Evolutionary conservation across 2,888 invertebrate genomes (phyloP).

Genomic region (Quadroppia sp.): DNA sequence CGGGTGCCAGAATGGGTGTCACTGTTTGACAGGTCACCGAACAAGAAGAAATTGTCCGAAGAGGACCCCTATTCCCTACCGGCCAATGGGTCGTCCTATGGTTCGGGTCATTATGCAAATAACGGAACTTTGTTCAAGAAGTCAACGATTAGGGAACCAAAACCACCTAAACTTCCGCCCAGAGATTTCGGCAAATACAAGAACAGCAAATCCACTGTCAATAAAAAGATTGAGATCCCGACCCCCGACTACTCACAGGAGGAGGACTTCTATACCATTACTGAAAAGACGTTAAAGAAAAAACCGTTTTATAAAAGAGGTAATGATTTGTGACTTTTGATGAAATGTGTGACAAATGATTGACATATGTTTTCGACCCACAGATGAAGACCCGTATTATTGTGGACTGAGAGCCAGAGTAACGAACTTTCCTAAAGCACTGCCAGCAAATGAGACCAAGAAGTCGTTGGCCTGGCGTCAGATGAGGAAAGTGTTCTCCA

Average conservation of each 20-base stretch:
- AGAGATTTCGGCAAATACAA: conserved; percentile 38
- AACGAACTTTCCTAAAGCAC: neutral
- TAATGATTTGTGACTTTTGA: neutral
- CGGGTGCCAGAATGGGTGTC: conserved; percentile 37
- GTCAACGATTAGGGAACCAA: conserved; percentile 31
- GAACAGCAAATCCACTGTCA: neutral
- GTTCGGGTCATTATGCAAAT: conserved; percentile 16
- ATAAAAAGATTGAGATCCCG: conserved; percentile 2
- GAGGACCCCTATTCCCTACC: conserved; percentile 92
- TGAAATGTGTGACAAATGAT: neutral
- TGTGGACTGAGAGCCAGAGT: conserved; percentile 37
- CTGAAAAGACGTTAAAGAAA: neutral
- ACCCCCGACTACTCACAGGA: conserved; percentile 31
- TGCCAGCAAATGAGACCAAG: conserved; percentile 4
- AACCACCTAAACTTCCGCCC: conserved; percentile 41
- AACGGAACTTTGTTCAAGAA: conserved; percentile 13
- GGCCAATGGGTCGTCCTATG: conserved; percentile 55
- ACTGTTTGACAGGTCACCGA: conserved; percentile 33
- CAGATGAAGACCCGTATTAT: conserved; percentile 41
- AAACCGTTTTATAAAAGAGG: neutral
- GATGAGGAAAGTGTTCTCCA: conserved; percentile 41
- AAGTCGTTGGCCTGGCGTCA: conserved; percentile 28
- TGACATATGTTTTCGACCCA: neutral
- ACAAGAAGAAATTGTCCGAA: conserved; percentile 68
- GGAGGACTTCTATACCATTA: conserved; percentile 26